Percentiles rank a stretch among this genome's conserved stretches.
These are phyloP conservation scores for Antheraea pernyi DNA, from an alignment of 1,140 invertebrate species.

Conservation along the genomic window DNA sequence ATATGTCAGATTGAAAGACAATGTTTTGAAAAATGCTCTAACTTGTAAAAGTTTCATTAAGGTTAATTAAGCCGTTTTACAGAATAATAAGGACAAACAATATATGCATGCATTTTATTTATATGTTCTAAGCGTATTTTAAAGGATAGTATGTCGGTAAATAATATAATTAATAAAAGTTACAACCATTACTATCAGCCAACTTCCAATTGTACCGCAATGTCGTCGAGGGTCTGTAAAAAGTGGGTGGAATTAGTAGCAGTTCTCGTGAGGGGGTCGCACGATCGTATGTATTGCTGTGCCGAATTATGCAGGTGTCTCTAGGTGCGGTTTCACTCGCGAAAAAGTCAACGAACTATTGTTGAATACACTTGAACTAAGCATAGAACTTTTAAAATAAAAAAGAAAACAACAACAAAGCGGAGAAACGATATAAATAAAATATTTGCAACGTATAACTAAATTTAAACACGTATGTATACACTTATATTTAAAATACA, in stretches of 20 bases:
- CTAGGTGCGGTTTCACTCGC: slow-evolving; percentile 25
- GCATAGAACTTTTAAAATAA: not conserved
- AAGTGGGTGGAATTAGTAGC: slow-evolving; percentile 64
- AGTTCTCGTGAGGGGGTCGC: slow-evolving; percentile 41
- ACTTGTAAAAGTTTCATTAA: too few species aligned
- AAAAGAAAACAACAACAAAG: not conserved
- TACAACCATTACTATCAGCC: slow-evolving; percentile 32
- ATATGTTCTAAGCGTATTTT: too few species aligned
- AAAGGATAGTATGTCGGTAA: not conserved
- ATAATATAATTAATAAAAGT: slow-evolving; percentile 6
- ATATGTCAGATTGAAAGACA: too few species aligned
- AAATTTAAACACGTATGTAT: too few species aligned
- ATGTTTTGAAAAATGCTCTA: too few species aligned
- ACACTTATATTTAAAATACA: too few species aligned
- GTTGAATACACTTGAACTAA: too few species aligned
- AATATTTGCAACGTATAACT: too few species aligned
- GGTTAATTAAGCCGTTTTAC: too few species aligned
- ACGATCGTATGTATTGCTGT: slow-evolving; percentile 38
- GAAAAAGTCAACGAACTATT: slow-evolving; percentile 36
- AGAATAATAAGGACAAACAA: too few species aligned
- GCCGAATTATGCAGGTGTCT: slow-evolving; percentile 43
- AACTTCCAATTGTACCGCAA: slow-evolving; percentile 60
- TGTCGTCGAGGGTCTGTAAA: slow-evolving; percentile 60
- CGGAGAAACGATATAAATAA: too few species aligned
- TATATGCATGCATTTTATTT: too few species aligned